These are phyloP conservation scores for Rotaria sp. DNA, from an alignment of 2,888 invertebrate genomes.

Conservation along the genomic window DNA sequence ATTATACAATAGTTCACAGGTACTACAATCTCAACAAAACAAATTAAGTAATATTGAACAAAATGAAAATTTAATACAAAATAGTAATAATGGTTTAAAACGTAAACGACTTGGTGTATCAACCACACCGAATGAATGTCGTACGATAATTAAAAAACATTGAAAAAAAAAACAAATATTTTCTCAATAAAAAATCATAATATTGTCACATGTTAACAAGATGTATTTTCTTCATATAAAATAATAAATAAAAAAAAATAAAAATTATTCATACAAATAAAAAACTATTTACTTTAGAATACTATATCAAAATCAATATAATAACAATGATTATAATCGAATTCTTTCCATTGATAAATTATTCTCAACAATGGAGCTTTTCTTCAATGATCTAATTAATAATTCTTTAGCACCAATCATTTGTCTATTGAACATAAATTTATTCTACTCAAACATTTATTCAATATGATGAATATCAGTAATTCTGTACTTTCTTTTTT, in stretches of 20 bases:
- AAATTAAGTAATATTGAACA: background rate
- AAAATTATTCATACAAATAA: too few relatives aligned
- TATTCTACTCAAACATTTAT: slow-evolving; percentile 7
- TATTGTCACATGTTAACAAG: too few relatives aligned
- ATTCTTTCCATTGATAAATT: too few relatives aligned
- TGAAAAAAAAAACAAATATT: background rate
- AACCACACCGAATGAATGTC: background rate
- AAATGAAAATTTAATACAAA: background rate
- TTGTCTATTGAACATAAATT: background rate
- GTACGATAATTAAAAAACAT: background rate
- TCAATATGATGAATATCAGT: background rate
- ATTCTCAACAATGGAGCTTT: too few relatives aligned
- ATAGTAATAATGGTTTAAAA: background rate
- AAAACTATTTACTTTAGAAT: too few relatives aligned
- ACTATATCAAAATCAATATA: too few relatives aligned
- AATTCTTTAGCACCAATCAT: background rate
- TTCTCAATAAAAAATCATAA: background rate
- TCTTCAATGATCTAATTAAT: too few relatives aligned
- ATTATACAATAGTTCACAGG: background rate
- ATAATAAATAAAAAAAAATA: too few relatives aligned
- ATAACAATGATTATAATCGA: too few relatives aligned
- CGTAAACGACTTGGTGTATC: background rate
- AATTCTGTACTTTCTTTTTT: background rate
- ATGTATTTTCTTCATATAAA: background rate
- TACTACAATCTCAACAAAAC: background rate